Conservation (phyloP, 2,888 invertebrate genomes). For the Crepidodera aurea region DNA sequence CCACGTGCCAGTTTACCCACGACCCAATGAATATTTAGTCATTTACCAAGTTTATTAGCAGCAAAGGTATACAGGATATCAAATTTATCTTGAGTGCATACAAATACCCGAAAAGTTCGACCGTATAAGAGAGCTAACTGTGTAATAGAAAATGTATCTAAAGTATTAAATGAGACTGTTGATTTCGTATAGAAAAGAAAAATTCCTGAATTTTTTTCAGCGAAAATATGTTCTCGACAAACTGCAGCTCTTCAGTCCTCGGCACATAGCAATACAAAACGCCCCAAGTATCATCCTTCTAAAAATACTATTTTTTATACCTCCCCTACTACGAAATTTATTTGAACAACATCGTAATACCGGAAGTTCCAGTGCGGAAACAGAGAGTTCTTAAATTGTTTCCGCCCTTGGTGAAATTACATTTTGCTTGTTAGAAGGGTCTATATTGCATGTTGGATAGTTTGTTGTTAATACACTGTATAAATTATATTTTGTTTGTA, state of each 20-base stretch:
- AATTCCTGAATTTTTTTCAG: no score
- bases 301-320: no score
- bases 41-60: constrained; percentile 19
- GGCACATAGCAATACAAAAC: no score
- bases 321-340: constrained; percentile 1
- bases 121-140: no score
- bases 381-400: constrained; percentile 42
- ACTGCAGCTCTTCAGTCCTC: no score
- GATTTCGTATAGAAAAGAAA: no score
- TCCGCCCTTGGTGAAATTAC: constrained; percentile 40
- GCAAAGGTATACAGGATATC: background rate
- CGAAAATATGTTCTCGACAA: no score
- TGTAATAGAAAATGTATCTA: no score
- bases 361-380: constrained; percentile 42
- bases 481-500: constrained; percentile 24
- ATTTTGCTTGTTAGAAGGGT: constrained; percentile 29
- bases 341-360: constrained; percentile 30
- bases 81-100: no score
- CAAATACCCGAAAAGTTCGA: no score
- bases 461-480: constrained; percentile 8
- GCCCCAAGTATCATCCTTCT: no score
- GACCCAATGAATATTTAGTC: constrained; percentile 47
- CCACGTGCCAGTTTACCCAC: constrained; percentile 48
- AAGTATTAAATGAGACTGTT: no score
- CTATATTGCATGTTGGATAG: background rate